Evolutionary conservation across 2,888 invertebrate genomes (phyloP).

Genomic region (Sisyra terminalis): DNA sequence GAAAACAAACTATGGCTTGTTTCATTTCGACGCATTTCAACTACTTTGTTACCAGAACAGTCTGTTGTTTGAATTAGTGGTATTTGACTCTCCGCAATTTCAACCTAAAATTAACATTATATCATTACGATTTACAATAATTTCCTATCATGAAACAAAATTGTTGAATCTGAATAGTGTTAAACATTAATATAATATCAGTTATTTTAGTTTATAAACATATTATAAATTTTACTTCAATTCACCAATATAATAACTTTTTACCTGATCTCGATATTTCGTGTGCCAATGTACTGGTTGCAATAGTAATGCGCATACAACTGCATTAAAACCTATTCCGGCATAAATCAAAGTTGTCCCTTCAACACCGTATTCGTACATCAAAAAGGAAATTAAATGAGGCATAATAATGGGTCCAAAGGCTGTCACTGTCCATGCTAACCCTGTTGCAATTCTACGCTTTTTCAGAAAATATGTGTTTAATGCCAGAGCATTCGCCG

Average conservation of each 20-base stretch:
- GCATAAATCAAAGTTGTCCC: constrained; percentile 50
- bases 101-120: too few relatives aligned
- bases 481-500: constrained; percentile 51
- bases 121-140: too few relatives aligned
- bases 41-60: constrained; percentile 19
- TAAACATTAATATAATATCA: not conserved
- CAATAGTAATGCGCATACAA: constrained; percentile 46
- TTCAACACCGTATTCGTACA: constrained; percentile 41
- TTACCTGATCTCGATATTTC: constrained; percentile 24
- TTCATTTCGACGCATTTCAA: constrained; percentile 10
- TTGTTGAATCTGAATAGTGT: too few relatives aligned
- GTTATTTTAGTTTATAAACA: not conserved
- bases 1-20: constrained; percentile 35
- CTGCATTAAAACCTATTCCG: constrained; percentile 47
- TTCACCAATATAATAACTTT: not conserved
- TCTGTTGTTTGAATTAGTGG: constrained; percentile 24
- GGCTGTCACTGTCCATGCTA: constrained; percentile 55
- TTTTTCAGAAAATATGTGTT: constrained; percentile 58
- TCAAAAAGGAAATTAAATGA: constrained; percentile 46
- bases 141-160: too few relatives aligned
- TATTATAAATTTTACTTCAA: not conserved
- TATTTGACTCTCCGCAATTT: not conserved
- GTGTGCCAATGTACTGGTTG: constrained; percentile 64
- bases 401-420: constrained; percentile 59
- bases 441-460: constrained; percentile 50